Percentiles rank a stretch among this genome's conserved stretches.
These are phyloP conservation scores for Argyrosomus japonicus DNA, from an alignment of 2,113 vertebrate genomes.

Conservation along the genomic window DNA sequence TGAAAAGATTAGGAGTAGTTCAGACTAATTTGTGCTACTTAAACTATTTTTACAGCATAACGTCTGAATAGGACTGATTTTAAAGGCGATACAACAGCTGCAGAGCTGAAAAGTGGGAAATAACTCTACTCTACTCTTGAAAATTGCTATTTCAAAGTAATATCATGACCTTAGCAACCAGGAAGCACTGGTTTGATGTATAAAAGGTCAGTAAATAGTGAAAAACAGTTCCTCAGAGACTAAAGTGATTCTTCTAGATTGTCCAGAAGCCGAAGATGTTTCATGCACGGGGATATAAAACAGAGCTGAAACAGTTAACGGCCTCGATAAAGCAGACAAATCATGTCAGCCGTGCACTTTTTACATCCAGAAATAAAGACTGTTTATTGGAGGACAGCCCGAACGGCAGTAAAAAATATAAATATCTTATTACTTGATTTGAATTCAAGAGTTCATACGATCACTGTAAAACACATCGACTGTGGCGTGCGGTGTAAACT, in stretches of 20 bases:
- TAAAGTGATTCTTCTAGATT: not conserved
- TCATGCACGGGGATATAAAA: not conserved
- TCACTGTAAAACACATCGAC: slow-evolving; percentile 37
- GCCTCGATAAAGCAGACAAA: not conserved
- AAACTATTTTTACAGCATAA: not conserved
- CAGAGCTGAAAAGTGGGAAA: not conserved
- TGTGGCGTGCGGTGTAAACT: slow-evolving; percentile 45
- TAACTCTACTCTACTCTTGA: not conserved
- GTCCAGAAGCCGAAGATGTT: not conserved
- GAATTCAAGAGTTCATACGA: slow-evolving; percentile 23
- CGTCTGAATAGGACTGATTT: not conserved
- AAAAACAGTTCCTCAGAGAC: not conserved
- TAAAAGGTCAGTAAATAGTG: not conserved
- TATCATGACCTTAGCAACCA: not conserved
- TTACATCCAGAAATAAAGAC: slow-evolving; percentile 11
- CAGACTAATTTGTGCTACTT: no score
- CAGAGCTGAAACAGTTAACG: not conserved
- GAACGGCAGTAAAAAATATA: slow-evolving; percentile 58
- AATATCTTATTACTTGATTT: slow-evolving; percentile 54
- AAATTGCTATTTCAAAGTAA: not conserved
- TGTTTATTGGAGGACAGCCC: slow-evolving; percentile 28
- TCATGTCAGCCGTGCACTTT: not conserved
- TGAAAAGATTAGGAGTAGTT: no score
- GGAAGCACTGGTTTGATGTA: not conserved
- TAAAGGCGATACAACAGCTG: not conserved